Evolutionary conservation across 2,797 vertebrate species (phyloP).

Genomic region (Discoglossus pictus): DNA sequence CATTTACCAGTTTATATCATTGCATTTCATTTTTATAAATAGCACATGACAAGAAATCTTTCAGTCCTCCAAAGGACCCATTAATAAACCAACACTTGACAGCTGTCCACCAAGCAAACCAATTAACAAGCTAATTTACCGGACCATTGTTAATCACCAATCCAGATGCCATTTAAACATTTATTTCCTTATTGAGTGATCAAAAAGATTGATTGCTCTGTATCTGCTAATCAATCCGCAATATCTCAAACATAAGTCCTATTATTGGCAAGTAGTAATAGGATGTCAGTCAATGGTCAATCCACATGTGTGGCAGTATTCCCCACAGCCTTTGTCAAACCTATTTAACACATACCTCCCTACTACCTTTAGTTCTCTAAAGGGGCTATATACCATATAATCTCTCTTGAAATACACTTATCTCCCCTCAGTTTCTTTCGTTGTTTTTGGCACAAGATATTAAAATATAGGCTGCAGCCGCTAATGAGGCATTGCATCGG

Average conservation of each 20-base stretch:
- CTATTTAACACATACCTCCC: constrained; percentile 9
- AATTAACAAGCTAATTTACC: constrained; percentile 6
- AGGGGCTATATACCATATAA: neutral
- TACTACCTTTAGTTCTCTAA: neutral
- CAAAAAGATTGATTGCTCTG: neutral
- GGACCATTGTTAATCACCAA: neutral
- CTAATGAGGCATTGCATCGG: constrained; percentile 19
- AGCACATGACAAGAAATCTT: constrained; percentile 18
- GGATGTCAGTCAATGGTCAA: constrained; percentile 1
- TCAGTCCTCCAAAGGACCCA: constrained; percentile 7
- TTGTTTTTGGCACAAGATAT: constrained; percentile 45
- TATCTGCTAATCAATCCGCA: constrained; percentile 1
- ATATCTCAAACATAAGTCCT: neutral
- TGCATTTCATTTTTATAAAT: constrained; percentile 39
- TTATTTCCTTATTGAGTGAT: neutral
- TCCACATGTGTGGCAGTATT: constrained; percentile 7
- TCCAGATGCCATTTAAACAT: constrained; percentile 3
- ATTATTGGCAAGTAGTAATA: constrained; percentile 14
- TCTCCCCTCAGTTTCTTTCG: constrained; percentile 16
- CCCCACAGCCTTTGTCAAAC: neutral
- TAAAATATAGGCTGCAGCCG: constrained; percentile 7
- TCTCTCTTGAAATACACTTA: constrained; percentile 10
- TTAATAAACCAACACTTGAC: constrained; percentile 2
- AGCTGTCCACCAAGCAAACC: constrained; percentile 11
- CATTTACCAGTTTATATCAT: constrained; percentile 17